Percentiles rank a stretch among this genome's conserved stretches.
These are phyloP conservation scores for Mesorhabditis belari DNA, from an alignment of 2,888 invertebrate genomes.

Conservation along the genomic window DNA sequence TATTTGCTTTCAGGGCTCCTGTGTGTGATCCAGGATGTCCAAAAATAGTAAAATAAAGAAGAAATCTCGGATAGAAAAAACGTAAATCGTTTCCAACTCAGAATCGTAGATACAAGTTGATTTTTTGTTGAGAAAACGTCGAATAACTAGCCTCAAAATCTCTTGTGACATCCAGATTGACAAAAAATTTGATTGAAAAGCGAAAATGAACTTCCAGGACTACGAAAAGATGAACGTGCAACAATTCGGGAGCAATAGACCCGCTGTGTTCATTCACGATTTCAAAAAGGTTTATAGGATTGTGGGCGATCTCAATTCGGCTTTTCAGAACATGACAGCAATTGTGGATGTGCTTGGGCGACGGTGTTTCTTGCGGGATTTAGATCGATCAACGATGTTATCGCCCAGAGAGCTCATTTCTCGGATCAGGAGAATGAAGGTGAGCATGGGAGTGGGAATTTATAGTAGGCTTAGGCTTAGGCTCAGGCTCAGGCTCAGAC, in stretches of 20 bases:
- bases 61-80: too few species aligned
- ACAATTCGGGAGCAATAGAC: constrained; percentile 72
- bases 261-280: constrained; percentile 83
- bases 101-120: too few species aligned
- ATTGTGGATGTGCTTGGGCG: constrained; percentile 71
- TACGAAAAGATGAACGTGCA: constrained; percentile 81
- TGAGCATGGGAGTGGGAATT: too few species aligned
- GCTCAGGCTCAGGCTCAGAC: too few species aligned
- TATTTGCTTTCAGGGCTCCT: too few species aligned
- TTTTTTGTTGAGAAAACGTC: too few species aligned
- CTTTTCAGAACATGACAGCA: constrained; percentile 65
- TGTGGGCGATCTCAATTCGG: too few species aligned
- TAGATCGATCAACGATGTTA: constrained; percentile 60
- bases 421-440: constrained; percentile 65
- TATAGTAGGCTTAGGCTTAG: too few species aligned
- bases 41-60: too few species aligned
- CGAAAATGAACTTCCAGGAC: constrained; percentile 39
- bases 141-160: too few species aligned
- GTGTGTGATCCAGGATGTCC: too few species aligned
- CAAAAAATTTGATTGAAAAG: background rate
- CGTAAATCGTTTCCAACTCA: too few species aligned
- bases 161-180: background rate
- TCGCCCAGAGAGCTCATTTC: constrained; percentile 62
- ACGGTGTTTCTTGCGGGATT: constrained; percentile 81
- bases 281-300: constrained; percentile 66